Base-by-base conservation (phyloP, 2,797 vertebrate species). In the Adelosebastes latens region DNA sequence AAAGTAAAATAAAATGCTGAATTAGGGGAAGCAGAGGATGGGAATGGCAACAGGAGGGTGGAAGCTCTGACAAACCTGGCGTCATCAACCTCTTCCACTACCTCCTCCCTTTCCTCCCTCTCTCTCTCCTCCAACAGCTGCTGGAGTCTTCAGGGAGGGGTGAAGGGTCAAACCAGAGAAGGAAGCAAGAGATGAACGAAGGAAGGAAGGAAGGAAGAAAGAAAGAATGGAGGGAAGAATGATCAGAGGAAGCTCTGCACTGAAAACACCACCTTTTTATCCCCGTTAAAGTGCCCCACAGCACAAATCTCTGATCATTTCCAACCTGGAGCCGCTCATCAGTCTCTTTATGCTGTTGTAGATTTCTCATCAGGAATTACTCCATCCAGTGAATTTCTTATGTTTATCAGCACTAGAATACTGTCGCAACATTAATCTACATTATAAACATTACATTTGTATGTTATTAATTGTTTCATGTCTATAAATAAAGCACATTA, bases 111-210 rank as follows among this genome's bases (percentile, higher is more conserved):
- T 85, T 94, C 93, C 96, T 97, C 97, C 96, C 95, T 97, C 95
- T 95, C 97, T 96, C 95, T 97, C 96, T 98, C 97, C 94, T 97
- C 97, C 96, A 98, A 97, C 96, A 97, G 97, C 95, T 87, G 94
- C 94, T 98, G 97, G 94, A 99, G 97, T 97, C 98, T 99, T 98
- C 96, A 93, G 95, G 96, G 94, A 95, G 94, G 96, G 94, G 95
- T 95, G 93, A 96, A 95, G 94, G 96, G 95, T 96, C 93, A 96
- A 96, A 93, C 93, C 96, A 96, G 94, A 95, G 93, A 94, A 89
- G 88, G 87, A 85, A 90, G 81, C 71, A 79, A 92, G 92, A 95
- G 96, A 96, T 85, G 96, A 95, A 95, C 89, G 93, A 93, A 94
- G 94, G 95, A 92, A 91, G 96, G 95, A 92, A 91, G 90, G 93